A percentile compares a stretch with the other conserved stretches of the same genome.
These are phyloP conservation scores for Hycleus cichorii DNA, from an alignment of 1,140 invertebrate genomes.

Conservation along the genomic window DNA sequence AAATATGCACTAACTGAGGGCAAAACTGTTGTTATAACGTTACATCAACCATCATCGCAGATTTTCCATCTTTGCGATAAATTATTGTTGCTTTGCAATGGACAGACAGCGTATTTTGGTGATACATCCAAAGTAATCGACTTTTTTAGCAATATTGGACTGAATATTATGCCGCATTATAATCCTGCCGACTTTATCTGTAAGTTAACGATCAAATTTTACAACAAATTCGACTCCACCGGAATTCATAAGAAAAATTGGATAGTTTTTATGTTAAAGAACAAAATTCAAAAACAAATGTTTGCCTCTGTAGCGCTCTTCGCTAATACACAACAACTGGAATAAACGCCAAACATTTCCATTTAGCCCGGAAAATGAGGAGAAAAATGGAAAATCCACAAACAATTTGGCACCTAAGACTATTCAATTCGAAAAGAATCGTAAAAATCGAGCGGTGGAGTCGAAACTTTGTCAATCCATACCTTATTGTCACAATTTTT, in stretches of 20 bases:
- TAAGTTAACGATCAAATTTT: slow-evolving; percentile 46
- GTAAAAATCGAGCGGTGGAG: too few relatives aligned
- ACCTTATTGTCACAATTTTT: slow-evolving; percentile 17
- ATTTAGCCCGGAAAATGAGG: too few relatives aligned
- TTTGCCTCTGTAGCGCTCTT: too few relatives aligned
- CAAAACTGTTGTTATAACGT: slow-evolving; percentile 74
- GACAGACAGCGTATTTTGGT: slow-evolving; percentile 75
- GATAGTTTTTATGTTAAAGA: too few relatives aligned
- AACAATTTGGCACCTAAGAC: too few relatives aligned
- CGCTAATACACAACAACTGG: too few relatives aligned
- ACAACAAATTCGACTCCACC: not conserved
- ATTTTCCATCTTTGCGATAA: slow-evolving; percentile 85
- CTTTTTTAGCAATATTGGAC: slow-evolving; percentile 67
- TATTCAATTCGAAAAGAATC: not conserved
- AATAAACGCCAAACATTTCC: too few relatives aligned
- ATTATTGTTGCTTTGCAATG: slow-evolving; percentile 67
- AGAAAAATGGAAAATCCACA: too few relatives aligned
- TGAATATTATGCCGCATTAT: slow-evolving; percentile 70
- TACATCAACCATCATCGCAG: slow-evolving; percentile 82
- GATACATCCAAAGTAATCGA: slow-evolving; percentile 66
- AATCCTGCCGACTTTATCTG: slow-evolving; percentile 83
- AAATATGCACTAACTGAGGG: slow-evolving; percentile 68
- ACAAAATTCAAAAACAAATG: too few relatives aligned
- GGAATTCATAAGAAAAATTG: too few relatives aligned
- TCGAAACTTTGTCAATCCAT: not conserved